Evolutionary conservation across 1,140 invertebrate species (phyloP).

Genomic region (Oreohelix idahoensis): DNA sequence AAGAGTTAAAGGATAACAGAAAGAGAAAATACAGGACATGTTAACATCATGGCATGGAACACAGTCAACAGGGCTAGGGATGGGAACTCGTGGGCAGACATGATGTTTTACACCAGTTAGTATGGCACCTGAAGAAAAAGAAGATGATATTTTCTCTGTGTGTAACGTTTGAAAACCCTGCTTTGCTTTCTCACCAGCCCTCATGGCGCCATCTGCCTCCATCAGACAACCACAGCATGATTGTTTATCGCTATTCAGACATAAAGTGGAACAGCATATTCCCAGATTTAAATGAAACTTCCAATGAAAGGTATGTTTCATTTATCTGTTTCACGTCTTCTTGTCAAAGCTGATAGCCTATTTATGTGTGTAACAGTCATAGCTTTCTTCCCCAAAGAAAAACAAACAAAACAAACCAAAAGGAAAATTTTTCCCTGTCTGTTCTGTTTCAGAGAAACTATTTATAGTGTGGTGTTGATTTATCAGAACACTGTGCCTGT

Average conservation of each 20-base stretch:
- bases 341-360: neutral
- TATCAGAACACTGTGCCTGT: too few species aligned
- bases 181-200: conserved; percentile 77
- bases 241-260: conserved; percentile 91
- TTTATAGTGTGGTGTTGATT: too few species aligned
- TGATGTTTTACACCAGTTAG: too few species aligned
- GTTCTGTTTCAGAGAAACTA: neutral
- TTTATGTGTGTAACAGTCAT: neutral
- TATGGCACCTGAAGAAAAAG: too few species aligned
- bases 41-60: too few species aligned
- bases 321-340: conserved; percentile 10
- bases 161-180: too few species aligned
- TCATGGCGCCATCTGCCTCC: conserved; percentile 90
- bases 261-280: conserved; percentile 81
- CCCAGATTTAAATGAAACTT: conserved; percentile 67
- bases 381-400: too few species aligned
- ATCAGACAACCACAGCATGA: conserved; percentile 84
- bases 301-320: conserved; percentile 52
- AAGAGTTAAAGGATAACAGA: too few species aligned
- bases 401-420: neutral
- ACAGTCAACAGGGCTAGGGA: too few species aligned
- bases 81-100: too few species aligned
- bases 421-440: neutral
- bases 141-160: too few species aligned
- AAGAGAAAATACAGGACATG: too few species aligned